Evolutionary conservation across 1,140 invertebrate species (phyloP).

Genomic region (Drosophila subobscura): DNA sequence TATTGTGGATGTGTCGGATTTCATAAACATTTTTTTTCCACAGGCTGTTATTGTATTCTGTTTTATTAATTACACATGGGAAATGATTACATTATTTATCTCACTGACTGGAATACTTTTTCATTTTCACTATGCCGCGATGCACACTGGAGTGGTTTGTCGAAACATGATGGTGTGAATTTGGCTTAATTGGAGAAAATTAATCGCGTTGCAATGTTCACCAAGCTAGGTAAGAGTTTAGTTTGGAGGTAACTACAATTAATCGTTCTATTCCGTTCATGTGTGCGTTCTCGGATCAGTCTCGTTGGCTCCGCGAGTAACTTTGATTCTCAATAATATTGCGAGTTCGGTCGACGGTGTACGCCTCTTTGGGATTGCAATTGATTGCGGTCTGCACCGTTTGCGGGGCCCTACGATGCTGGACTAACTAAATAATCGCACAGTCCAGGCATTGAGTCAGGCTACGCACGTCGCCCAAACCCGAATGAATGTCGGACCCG

Average conservation of each 20-base stretch:
- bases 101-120: not conserved
- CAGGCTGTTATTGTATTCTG: not conserved
- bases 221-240: slow-evolving; percentile 2
- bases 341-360: not conserved
- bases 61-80: slow-evolving; percentile 5
- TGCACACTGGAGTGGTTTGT: slow-evolving; percentile 21
- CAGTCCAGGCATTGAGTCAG: slow-evolving; percentile 11
- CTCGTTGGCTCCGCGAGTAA: slow-evolving; percentile 3
- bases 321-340: slow-evolving; percentile 4
- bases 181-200: slow-evolving; percentile 28
- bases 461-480: slow-evolving; percentile 11
- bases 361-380: slow-evolving; percentile 17
- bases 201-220: slow-evolving; percentile 10
- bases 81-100: not conserved
- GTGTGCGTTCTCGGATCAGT: too few relatives aligned
- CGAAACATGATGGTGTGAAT: slow-evolving; percentile 21
- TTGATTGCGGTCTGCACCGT: slow-evolving; percentile 35
- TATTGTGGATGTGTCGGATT: slow-evolving; percentile 23
- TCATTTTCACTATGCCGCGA: slow-evolving; percentile 2
- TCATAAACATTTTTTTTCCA: slow-evolving; percentile 4
- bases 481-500: not conserved
- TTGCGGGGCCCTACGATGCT: slow-evolving; percentile 53
- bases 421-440: slow-evolving; percentile 31
- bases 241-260: too few relatives aligned
- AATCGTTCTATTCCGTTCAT: too few relatives aligned